Evolutionary conservation across 2,888 invertebrate species (phyloP), one percentile per base, ranked within the genome.

Genomic region (Norana najaformis): DNA sequence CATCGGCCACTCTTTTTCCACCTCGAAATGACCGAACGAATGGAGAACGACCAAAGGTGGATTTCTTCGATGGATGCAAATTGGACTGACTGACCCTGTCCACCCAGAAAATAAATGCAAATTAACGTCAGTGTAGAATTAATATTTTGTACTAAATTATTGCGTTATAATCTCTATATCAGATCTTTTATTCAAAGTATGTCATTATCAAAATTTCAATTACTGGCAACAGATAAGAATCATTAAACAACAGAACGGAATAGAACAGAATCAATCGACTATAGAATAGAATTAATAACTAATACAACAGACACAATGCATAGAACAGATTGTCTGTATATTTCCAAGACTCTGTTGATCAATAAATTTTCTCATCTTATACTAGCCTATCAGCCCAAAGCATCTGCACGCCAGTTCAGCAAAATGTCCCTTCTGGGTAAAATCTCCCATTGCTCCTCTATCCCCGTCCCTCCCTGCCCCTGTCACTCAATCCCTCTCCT

Each of bases 11-110:
- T 23, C 82, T 20, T 23, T 85, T 89, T 23, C 90, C 89, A 20
- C 90, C 90, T 30, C 91, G 41, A 83, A 89, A 91, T 39, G 91
- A 91, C 53, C 91, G 37, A 35, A 89, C 88, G 41, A 91, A 91
- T 18, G 85, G 85, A 35, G 91, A 85, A 23, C 90, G 83, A 34
- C 90, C 88, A 20, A 90, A 53, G 11, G 53, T 53, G 1, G 85
- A 83, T 30, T 47, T 53, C 35, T 88, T 37, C 16, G 89, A 41
- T 18, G 89, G 18, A 38, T 69, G 34, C 85, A 23, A 30, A 4
- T 34, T 69, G 69, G 69, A 69, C n/a, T 30, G 69, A 69, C 69
- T 69, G 69, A n/a, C 30, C 16, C 69, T 69, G 69, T n/a, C 30
- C n/a, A n/a, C 8, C 69, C 30, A 6, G 30, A 69, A 30, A 69